Conservation (phyloP, 2,797 vertebrate genomes). For the Rhabdophis nuchalis region DNA sequence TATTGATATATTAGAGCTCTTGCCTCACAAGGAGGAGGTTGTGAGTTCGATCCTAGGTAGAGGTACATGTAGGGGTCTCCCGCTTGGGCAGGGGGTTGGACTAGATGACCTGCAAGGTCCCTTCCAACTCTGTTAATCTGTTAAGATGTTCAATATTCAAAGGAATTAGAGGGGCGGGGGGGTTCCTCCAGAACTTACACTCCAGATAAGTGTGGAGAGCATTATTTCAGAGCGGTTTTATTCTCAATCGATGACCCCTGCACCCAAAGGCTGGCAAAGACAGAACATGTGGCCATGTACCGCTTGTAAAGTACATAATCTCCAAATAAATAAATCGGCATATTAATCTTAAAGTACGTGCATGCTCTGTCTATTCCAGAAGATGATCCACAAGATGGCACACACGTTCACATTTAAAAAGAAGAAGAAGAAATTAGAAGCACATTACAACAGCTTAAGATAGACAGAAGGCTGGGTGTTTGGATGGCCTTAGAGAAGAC, state of each 20-base stretch:
- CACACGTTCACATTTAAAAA: neutral
- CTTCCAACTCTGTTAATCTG: too few species aligned
- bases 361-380: neutral
- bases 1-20: neutral
- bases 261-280: neutral
- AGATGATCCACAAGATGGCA: neutral
- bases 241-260: neutral
- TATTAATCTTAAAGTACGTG: neutral
- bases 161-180: too few species aligned
- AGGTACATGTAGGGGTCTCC: too few species aligned
- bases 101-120: too few species aligned
- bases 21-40: too few species aligned
- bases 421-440: neutral
- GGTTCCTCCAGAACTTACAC: neutral
- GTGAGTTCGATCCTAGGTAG: too few species aligned
- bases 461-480: neutral
- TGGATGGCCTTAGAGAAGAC: neutral
- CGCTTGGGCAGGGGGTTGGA: too few species aligned
- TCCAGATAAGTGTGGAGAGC: neutral
- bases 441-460: neutral
- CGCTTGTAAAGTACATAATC: neutral
- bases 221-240: neutral
- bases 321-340: neutral
- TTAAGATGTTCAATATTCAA: neutral
- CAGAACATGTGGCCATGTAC: too few species aligned